Evolutionary conservation across 2,113 vertebrate genomes (phyloP).

Genomic region (Erythrocercus mccallii): DNA sequence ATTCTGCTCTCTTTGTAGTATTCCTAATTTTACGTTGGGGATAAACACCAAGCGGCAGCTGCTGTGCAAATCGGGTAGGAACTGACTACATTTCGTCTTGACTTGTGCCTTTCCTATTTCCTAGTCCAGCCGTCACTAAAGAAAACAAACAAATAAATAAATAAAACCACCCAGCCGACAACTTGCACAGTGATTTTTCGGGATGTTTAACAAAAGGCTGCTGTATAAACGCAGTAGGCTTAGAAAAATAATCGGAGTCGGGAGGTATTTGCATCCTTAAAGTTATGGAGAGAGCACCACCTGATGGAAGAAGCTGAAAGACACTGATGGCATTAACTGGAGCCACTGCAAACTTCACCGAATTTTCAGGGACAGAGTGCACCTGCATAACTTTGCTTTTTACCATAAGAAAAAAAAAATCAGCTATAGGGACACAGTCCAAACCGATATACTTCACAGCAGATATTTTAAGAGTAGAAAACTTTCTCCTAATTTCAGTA

Average conservation of each 20-base stretch:
- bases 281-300: slow-evolving; percentile 76
- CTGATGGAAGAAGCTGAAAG: slow-evolving; percentile 46
- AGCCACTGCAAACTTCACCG: background rate
- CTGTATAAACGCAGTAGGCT: slow-evolving; percentile 65
- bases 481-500: background rate
- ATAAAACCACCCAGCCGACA: background rate
- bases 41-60: background rate
- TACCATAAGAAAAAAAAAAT: background rate
- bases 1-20: background rate
- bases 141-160: background rate
- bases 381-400: background rate
- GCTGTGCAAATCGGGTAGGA: background rate
- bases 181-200: background rate
- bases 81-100: background rate
- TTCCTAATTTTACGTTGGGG: background rate
- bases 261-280: slow-evolving; percentile 57
- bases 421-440: background rate
- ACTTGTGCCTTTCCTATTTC: background rate
- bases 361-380: background rate
- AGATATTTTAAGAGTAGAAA: background rate
- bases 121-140: background rate
- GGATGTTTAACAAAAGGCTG: slow-evolving; percentile 70
- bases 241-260: slow-evolving; percentile 39
- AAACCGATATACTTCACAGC: background rate
- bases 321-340: background rate